These are phyloP conservation scores for Cosmia pyralina DNA, from an alignment of 2,888 invertebrate genomes.

Conservation along the genomic window DNA sequence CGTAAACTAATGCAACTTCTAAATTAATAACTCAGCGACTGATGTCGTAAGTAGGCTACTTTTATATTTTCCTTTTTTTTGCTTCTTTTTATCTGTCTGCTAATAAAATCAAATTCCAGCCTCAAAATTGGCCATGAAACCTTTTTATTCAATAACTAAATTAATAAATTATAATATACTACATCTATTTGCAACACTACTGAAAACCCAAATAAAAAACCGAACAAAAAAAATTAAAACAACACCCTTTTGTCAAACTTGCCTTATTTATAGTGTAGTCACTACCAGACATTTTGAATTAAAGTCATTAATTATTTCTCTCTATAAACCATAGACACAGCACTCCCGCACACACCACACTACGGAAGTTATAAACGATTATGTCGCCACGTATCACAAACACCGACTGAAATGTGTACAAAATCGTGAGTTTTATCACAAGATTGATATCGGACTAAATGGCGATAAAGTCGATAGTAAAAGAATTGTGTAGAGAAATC, in stretches of 20 bases:
- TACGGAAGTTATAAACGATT: constrained; percentile 16
- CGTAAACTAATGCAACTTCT: too few relatives aligned
- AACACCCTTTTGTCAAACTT: constrained; percentile 42
- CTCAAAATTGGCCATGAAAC: too few relatives aligned
- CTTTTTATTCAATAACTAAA: too few relatives aligned
- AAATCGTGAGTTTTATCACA: constrained; percentile 60
- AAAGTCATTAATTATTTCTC: constrained; percentile 49
- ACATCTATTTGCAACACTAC: not conserved
- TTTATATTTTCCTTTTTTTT: too few relatives aligned
- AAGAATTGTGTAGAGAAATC: constrained; percentile 47
- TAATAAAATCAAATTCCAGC: too few relatives aligned
- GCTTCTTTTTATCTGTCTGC: too few relatives aligned
- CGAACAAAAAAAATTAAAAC: not conserved
- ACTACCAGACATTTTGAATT: constrained; percentile 78
- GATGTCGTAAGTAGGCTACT: too few relatives aligned
- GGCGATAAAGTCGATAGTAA: constrained; percentile 53
- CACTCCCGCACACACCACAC: constrained; percentile 41
- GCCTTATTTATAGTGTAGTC: constrained; percentile 81
- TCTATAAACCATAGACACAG: constrained; percentile 22
- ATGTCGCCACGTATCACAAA: constrained; percentile 35
- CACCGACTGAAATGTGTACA: constrained; percentile 54
- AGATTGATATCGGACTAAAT: constrained; percentile 59
- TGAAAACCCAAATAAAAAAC: not conserved
- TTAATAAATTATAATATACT: not conserved
- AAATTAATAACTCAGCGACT: too few relatives aligned